Conservation (phyloP, 2,113 vertebrate species). For the Poicephalus meyeri region DNA sequence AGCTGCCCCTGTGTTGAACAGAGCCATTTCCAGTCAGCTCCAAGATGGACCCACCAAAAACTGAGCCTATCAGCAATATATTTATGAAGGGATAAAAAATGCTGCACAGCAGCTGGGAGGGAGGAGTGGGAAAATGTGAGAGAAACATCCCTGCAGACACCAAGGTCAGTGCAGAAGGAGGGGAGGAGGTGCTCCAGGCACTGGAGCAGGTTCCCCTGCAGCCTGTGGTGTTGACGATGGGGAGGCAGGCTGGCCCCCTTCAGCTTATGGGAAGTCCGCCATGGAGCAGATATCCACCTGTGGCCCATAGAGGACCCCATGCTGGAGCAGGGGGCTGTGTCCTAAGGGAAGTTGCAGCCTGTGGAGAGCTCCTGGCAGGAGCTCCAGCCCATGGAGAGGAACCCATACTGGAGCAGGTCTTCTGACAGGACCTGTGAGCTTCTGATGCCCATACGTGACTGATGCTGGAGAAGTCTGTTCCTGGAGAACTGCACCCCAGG, state of each 20-base stretch:
- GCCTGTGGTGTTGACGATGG: background rate
- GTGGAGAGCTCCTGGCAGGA: background rate
- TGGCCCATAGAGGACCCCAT: background rate
- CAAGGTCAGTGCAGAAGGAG: background rate
- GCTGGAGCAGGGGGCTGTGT: background rate
- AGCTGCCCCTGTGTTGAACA: background rate
- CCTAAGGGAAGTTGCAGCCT: background rate
- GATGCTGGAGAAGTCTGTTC: background rate
- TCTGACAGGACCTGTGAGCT: background rate
- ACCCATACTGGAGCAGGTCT: background rate
- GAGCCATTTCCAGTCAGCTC: background rate
- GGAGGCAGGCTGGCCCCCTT: background rate
- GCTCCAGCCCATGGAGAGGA: background rate
- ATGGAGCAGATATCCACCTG: background rate
- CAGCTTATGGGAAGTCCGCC: background rate
- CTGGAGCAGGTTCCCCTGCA: background rate
- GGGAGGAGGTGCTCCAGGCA: background rate
- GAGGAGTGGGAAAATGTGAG: background rate
- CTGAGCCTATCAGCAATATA: background rate
- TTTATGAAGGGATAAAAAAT: background rate
- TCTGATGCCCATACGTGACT: background rate
- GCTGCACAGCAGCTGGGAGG: background rate
- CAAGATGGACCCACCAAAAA: background rate
- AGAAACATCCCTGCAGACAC: background rate
- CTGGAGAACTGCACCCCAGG: background rate